These are phyloP conservation scores for Myotis yumanensis DNA, from an alignment of 2,113 vertebrate species.

Conservation along the genomic window DNA sequence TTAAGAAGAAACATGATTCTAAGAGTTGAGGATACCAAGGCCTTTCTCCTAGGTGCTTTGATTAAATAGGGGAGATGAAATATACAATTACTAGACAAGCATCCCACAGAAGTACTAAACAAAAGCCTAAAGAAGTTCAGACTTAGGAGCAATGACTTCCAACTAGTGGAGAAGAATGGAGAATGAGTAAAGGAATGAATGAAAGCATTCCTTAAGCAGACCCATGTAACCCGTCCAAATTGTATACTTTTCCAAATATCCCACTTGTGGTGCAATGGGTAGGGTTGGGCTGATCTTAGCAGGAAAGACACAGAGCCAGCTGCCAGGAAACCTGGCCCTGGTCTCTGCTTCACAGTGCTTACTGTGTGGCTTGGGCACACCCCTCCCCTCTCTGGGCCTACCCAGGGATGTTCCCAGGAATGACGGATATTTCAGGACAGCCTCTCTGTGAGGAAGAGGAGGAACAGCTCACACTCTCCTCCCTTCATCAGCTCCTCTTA, in stretches of 20 bases:
- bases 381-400: background rate
- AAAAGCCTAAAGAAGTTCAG: background rate
- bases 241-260: background rate
- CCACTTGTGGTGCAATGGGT: background rate
- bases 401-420: background rate
- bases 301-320: background rate
- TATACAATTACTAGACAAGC: background rate
- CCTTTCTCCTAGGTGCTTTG: background rate
- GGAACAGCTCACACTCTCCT: background rate
- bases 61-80: background rate
- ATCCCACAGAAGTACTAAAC: background rate
- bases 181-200: background rate
- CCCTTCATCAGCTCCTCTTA: background rate
- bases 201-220: background rate
- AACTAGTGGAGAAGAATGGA: background rate
- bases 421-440: background rate
- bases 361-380: background rate
- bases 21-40: background rate
- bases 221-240: background rate
- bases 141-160: background rate
- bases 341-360: background rate
- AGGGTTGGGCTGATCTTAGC: background rate
- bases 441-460: background rate
- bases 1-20: background rate
- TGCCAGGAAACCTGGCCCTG: background rate